phyloP scores from a whole-genome alignment of 2,113 vertebrate species.

The Lophotis ruficrista region DNA sequence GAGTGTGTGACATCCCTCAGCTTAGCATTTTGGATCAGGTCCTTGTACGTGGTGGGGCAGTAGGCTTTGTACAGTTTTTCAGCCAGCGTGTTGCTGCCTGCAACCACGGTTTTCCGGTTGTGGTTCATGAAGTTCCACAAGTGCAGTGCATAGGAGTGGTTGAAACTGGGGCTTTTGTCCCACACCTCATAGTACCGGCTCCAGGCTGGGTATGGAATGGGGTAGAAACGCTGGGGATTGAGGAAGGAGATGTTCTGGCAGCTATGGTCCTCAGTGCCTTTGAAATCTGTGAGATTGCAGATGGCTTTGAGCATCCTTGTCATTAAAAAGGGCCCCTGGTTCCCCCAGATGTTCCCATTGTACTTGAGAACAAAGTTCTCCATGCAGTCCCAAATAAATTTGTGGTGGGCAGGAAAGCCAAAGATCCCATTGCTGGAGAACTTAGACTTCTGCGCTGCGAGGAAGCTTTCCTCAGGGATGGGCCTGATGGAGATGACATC shows the following conservation, averaged over 20 bases:
- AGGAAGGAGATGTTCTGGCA: slow-evolving; percentile 78
- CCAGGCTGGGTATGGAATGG: slow-evolving; percentile 72
- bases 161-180: slow-evolving; percentile 69
- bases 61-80: slow-evolving; percentile 74
- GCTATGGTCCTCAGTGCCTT: slow-evolving; percentile 57
- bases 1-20: neutral
- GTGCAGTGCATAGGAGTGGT: slow-evolving; percentile 74
- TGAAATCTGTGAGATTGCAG: slow-evolving; percentile 72
- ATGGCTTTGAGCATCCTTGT: slow-evolving; percentile 73
- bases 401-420: slow-evolving; percentile 74
- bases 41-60: slow-evolving; percentile 73
- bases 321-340: slow-evolving; percentile 77
- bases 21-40: slow-evolving; percentile 29
- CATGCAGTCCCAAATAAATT: slow-evolving; percentile 80
- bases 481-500: slow-evolving; percentile 80
- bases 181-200: slow-evolving; percentile 75
- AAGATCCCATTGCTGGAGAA: slow-evolving; percentile 78
- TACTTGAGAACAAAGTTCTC: slow-evolving; percentile 80
- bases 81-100: slow-evolving; percentile 74
- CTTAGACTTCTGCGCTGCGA: slow-evolving; percentile 66
- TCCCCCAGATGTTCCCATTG: slow-evolving; percentile 75
- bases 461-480: slow-evolving; percentile 71
- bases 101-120: slow-evolving; percentile 32
- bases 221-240: slow-evolving; percentile 79
- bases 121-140: slow-evolving; percentile 83